phyloP scores from a whole-genome alignment of 2,797 vertebrate species.

The Darevskia mixta region DNA sequence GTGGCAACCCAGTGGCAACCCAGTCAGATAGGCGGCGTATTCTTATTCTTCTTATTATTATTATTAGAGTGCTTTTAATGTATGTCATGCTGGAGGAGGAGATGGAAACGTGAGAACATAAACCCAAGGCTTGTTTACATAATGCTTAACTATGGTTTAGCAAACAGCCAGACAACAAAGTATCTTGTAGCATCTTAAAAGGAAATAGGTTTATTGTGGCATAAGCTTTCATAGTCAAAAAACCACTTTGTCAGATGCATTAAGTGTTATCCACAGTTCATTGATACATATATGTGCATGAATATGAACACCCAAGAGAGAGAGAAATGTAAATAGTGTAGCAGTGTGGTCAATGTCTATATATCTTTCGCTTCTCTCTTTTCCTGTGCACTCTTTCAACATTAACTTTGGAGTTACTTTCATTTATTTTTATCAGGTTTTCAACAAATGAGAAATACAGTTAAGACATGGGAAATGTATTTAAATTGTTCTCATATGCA shows the following conservation, averaged over 20 bases:
- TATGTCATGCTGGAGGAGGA: too few relatives aligned
- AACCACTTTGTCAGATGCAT: too few relatives aligned
- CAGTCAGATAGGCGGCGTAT: too few relatives aligned
- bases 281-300: neutral
- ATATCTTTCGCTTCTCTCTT: neutral
- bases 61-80: too few relatives aligned
- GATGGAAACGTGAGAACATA: too few relatives aligned
- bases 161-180: neutral
- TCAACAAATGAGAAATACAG: neutral
- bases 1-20: too few relatives aligned
- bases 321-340: neutral
- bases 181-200: neutral
- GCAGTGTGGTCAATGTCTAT: neutral
- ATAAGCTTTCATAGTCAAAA: neutral
- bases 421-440: neutral
- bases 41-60: too few relatives aligned
- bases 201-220: neutral
- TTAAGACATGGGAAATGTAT: neutral
- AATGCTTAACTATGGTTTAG: too few relatives aligned
- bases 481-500: neutral
- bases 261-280: too few relatives aligned
- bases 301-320: neutral
- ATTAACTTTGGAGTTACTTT: neutral
- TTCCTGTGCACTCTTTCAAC: neutral
- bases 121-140: too few relatives aligned